phyloP scores from a whole-genome alignment of 1,140 invertebrate genomes.

The Brachionus manjavacas region DNA sequence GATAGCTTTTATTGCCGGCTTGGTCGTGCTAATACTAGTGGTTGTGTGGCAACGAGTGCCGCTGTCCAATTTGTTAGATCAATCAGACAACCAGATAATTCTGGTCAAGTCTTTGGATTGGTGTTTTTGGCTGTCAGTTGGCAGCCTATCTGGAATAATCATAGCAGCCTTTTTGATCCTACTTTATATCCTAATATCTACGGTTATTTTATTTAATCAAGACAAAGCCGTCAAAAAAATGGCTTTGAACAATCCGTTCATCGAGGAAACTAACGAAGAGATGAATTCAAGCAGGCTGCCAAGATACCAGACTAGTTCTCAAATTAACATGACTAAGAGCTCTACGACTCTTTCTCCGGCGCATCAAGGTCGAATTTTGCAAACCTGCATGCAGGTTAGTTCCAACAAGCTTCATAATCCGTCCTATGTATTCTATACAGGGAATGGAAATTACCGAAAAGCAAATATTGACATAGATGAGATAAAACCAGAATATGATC shows the following conservation, averaged over 20 bases:
- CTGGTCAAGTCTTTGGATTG: neutral
- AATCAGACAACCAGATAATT: neutral
- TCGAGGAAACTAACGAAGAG: neutral
- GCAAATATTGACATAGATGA: conserved; percentile 11
- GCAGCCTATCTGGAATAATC: neutral
- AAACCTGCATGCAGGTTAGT: neutral
- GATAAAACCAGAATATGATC: neutral
- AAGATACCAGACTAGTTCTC: neutral
- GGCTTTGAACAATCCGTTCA: neutral
- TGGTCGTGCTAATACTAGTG: neutral
- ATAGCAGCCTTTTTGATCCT: conserved; percentile 15
- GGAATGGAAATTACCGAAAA: conserved; percentile 29
- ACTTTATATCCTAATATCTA: neutral
- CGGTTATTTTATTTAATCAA: neutral
- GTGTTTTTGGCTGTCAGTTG: conserved; percentile 37
- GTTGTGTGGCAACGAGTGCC: neutral
- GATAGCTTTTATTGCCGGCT: neutral
- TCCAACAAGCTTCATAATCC: neutral
- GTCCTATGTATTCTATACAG: conserved; percentile 28
- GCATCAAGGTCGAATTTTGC: neutral
- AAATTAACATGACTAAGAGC: neutral
- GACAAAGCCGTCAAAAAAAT: neutral
- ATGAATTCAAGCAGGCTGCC: neutral
- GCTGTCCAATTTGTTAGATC: neutral
- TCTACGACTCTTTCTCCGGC: neutral